Evolutionary conservation across 2,888 invertebrate species (phyloP).

Genomic region (Taenaris catops): DNA sequence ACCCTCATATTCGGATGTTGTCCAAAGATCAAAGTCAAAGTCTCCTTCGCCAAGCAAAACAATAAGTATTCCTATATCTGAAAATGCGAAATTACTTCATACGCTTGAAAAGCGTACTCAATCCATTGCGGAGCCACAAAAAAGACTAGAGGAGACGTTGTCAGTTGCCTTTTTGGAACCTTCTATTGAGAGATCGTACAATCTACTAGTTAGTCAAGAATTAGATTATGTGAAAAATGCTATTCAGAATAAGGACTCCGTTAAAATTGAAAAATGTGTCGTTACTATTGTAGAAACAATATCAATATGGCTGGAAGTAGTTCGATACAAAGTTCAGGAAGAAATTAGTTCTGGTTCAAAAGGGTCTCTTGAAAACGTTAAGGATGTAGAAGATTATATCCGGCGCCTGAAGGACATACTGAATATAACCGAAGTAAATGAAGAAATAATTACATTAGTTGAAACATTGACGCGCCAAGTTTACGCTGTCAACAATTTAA

Average conservation of each 20-base stretch:
- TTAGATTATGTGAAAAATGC: conserved; percentile 80
- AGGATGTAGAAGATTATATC: conserved; percentile 75
- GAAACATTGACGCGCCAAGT: conserved; percentile 83
- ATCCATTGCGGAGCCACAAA: conserved; percentile 42
- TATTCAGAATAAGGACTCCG: conserved; percentile 76
- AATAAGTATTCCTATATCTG: conserved; percentile 41
- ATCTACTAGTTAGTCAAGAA: conserved; percentile 80
- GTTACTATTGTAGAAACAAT: conserved; percentile 89
- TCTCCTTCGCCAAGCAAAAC: conserved; percentile 68
- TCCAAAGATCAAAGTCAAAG: conserved; percentile 70
- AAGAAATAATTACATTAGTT: conserved; percentile 83
- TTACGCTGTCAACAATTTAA: conserved; percentile 84
- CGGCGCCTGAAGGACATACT: conserved; percentile 81
- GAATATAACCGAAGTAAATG: conserved; percentile 83
- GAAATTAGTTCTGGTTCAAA: conserved; percentile 43
- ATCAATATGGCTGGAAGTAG: conserved; percentile 91
- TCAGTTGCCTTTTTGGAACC: conserved; percentile 57
- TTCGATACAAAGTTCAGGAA: conserved; percentile 86
- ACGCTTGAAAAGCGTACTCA: conserved; percentile 61
- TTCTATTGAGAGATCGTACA: conserved; percentile 62
- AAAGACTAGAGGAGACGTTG: conserved; percentile 45
- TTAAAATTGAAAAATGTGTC: conserved; percentile 83
- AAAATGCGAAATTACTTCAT: conserved; percentile 53
- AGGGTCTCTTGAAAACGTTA: conserved; percentile 43
- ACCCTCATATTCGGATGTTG: conserved; percentile 68